Conservation (phyloP, 2,113 vertebrate genomes). For the Melospiza melodia region DNA sequence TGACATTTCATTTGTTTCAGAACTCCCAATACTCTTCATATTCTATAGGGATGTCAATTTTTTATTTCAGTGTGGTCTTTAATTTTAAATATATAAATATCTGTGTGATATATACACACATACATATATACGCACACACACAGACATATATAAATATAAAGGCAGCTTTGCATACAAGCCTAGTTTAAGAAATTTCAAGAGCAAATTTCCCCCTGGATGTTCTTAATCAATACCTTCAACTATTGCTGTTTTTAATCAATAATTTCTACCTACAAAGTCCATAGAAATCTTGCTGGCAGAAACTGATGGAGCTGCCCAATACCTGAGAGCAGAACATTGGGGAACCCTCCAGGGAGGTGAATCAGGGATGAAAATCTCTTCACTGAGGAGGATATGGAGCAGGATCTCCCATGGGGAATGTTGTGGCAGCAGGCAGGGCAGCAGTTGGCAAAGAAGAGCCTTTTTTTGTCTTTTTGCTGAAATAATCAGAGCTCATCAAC, state of each 20-base stretch:
- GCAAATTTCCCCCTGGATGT: background rate
- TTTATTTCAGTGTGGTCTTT: background rate
- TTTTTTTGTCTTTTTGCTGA: background rate
- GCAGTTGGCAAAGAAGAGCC: fast-evolving
- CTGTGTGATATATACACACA: background rate
- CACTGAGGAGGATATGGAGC: background rate
- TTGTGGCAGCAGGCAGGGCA: background rate
- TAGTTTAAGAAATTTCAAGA: background rate
- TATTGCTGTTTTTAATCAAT: background rate
- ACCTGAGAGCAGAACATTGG: background rate
- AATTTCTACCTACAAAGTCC: background rate
- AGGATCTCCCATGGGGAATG: background rate
- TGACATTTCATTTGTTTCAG: background rate
- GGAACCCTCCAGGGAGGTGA: background rate
- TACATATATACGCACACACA: too few relatives aligned
- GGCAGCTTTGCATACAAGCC: background rate
- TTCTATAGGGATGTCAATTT: background rate
- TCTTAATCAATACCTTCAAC: background rate
- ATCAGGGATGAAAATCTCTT: background rate
- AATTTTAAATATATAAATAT: background rate
- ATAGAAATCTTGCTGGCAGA: background rate
- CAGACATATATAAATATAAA: background rate
- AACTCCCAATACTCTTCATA: background rate
- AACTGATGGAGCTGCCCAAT: background rate
- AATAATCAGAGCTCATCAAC: background rate